A percentile compares a stretch with the other conserved stretches of the same genome.
Conservation (phyloP, 2,797 vertebrate genomes). For the Avahi laniger region DNA sequence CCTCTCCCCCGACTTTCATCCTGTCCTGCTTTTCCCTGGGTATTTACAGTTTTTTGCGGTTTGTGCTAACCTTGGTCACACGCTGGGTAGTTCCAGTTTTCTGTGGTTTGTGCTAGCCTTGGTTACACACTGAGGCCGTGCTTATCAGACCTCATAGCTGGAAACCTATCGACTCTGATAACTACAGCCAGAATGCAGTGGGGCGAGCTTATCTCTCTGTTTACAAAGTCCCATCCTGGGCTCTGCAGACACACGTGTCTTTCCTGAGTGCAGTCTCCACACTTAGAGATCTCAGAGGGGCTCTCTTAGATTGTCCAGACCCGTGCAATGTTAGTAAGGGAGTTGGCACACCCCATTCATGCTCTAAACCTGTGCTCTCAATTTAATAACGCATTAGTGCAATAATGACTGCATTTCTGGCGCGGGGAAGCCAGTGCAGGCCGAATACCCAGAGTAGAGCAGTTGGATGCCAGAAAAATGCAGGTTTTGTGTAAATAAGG, state of each 20-base stretch:
- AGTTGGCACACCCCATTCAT: neutral
- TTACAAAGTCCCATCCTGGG: neutral
- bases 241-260: neutral
- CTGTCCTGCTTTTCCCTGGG: neutral
- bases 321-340: neutral
- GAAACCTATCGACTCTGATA: neutral
- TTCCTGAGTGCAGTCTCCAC: too few relatives aligned
- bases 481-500: conserved; percentile 15
- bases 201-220: neutral
- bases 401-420: neutral
- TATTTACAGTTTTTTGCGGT: neutral
- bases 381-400: conserved; percentile 5
- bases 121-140: neutral
- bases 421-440: neutral
- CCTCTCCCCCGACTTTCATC: neutral
- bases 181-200: neutral
- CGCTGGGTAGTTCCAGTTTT: neutral
- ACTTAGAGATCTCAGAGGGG: neutral
- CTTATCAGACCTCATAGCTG: neutral
- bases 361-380: neutral
- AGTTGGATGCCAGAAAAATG: neutral
- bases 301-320: neutral
- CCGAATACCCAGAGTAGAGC: neutral
- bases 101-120: neutral
- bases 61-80: neutral